Percentiles rank a stretch among this genome's conserved stretches.
These are phyloP conservation scores for Ascidia mentula DNA, from an alignment of 23 tunicate species.

Conservation along the genomic window DNA sequence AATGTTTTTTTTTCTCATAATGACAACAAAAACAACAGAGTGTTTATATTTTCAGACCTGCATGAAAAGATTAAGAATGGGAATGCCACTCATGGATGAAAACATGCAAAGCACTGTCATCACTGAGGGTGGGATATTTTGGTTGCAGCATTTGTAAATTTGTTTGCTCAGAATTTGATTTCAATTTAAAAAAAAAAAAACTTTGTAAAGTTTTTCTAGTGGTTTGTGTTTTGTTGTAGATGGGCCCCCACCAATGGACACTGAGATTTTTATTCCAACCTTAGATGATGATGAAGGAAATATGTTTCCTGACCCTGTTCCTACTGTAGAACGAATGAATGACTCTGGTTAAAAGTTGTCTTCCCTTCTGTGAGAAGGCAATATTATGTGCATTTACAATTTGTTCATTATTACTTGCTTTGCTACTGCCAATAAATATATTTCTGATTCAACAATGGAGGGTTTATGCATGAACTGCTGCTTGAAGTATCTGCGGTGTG, in stretches of 20 bases:
- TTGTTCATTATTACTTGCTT: too few species aligned
- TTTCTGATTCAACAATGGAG: too few species aligned
- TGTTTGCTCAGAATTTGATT: neutral
- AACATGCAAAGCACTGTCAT: slow-evolving; percentile 66
- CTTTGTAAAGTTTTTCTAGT: too few species aligned
- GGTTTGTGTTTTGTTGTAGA: neutral
- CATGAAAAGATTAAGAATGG: slow-evolving; percentile 71
- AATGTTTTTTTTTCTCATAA: neutral
- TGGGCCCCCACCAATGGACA: slow-evolving; percentile 14
- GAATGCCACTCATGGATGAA: slow-evolving; percentile 66
- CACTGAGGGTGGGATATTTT: slow-evolving; percentile 29
- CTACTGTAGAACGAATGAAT: neutral
- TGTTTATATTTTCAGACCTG: slow-evolving; percentile 2
- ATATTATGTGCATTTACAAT: too few species aligned
- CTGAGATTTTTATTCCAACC: neutral
- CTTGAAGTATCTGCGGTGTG: too few species aligned
- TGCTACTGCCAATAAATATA: too few species aligned
- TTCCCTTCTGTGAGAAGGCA: too few species aligned
- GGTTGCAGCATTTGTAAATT: neutral
- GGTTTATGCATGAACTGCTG: too few species aligned
- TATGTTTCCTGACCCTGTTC: neutral
- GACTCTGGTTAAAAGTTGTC: neutral
- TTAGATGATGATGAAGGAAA: neutral
- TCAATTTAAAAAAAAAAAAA: too few species aligned
- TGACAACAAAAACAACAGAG: neutral